Percentiles rank a stretch among this genome's conserved stretches.
Evolutionary conservation across 2,113 vertebrate species (phyloP).

Genomic region (Lagopus leucura): DNA sequence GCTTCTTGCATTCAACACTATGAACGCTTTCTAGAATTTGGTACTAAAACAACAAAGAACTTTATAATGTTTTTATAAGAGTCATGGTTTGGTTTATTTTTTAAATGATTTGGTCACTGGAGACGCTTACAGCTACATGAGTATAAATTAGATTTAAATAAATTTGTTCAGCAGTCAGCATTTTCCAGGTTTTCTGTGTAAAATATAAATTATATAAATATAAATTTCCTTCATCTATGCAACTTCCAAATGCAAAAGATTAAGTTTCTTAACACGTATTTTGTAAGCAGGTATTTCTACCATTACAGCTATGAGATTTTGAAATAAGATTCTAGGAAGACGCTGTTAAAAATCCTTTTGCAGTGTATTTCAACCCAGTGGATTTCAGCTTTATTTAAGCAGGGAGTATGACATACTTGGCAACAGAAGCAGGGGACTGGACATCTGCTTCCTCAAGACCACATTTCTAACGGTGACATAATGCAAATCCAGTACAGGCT

Average conservation of each 20-base stretch:
- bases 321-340: not conserved
- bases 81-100: not conserved
- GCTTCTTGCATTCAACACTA: not conserved
- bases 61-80: not conserved
- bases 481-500: not conserved
- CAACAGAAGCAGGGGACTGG: not conserved
- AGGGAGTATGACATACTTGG: not conserved
- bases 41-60: not conserved
- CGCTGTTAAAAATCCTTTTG: not conserved
- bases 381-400: not conserved
- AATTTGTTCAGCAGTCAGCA: not conserved
- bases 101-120: not conserved
- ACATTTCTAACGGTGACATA: not conserved
- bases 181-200: not conserved
- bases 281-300: not conserved
- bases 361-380: not conserved
- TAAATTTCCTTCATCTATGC: not conserved
- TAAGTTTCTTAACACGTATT: not conserved
- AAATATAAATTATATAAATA: not conserved
- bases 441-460: not conserved
- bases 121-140: not conserved
- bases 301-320: not conserved
- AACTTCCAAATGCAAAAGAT: not conserved
- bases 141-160: not conserved
- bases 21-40: not conserved